Base-by-base conservation (phyloP, 2,113 vertebrate species). In the Chaenogobius annularis region DNA sequence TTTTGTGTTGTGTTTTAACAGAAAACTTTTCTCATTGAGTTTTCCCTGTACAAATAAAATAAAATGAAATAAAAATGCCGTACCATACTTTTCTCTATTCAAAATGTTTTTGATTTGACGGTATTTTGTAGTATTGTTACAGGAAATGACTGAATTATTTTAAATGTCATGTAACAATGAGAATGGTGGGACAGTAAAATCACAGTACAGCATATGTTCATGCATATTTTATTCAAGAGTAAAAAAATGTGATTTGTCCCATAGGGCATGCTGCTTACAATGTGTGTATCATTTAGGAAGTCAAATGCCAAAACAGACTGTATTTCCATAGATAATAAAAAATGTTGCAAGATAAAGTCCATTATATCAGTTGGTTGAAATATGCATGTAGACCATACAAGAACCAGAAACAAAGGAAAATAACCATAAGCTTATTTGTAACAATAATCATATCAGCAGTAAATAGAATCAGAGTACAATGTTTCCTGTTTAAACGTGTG, bases 151-250 rank as follows among this genome's bases (percentile, higher is more conserved):
- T 17, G 48, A 17, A 52, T 19, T 52, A 52, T 15, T 52, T 19
- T 52, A 26, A 61, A 31, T 15, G 15, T 61, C 35, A 19, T 15
- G 17, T 37, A 31, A 11, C 48, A 55, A 50, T 14, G 8, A 62
- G 3, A 7, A 54, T 68, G 14, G 43, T 69, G 61, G 5, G 15
- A 40, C 10, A 70, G 4, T 63, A 1, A 69, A n/a, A 76, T 63
- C 69, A 82, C 9, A 19, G 35, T 50, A 19, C n/a, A 73, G 55
- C 56, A 79, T 88, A 92, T 91, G 83, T 92, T 94, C 94, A 95
- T 95, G 94, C 94, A 95, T 94, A 94, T 95, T 95, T 95, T 95
- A 95, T 95, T 95, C 93, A 95, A 95, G 92, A 95, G 94, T 95
- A 95, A 94, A 95, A 94, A 94, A 94, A 92, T 86, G 91, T 92